Base-by-base conservation (phyloP, 2,113 vertebrate genomes). In the Poeciliopsis occidentalis region DNA sequence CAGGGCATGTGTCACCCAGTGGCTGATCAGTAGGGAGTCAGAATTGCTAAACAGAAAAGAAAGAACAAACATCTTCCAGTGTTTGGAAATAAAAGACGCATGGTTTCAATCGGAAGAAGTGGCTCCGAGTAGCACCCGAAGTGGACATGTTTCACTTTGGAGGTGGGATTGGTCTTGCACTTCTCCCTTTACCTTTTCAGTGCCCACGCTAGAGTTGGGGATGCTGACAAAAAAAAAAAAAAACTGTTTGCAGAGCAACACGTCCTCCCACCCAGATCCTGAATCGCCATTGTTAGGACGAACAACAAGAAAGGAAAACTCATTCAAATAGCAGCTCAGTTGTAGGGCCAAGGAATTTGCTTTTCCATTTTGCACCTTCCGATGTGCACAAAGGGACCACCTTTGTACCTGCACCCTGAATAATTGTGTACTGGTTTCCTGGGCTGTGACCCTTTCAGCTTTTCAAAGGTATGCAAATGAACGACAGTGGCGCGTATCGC, bases 391-490 rank as follows among this genome's bases (percentile, higher is more conserved):
- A 94, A 93, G 75, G 51, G 87, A 39, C 62, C 79, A 84, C 88
- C 91, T 93, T 93, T 94, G 92, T 93, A 91, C 91, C 91, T 85
- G 90, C 19, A 69, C 85, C 80, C 80, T 91, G 84, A 88, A 88
- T 91, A 5, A 79, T 89, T 82, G 64, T 87, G 82, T 91, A 93
- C 94, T 78, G 91, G 93, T 93, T 94, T 95, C 93, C 94, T 93
- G 89, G 57, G 90, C 73, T 22, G 82, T 60, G 51, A 17, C 89
- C 90, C 84, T 88, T 93, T 94, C 85, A 93, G 82, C 86, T 86
- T 89, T 92, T 94, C 90, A 93, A 90, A 84, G 83, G 64, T 76
- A 95, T 94, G 93, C 93, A 95, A 95, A 95, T 93, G 70, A 69
- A 44, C 30, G 82, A 29, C 60, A 60, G 78, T 62, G 60, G 80